Evolutionary conservation across 1,140 invertebrate species (phyloP).

Genomic region (Dendrolimus kikuchii): DNA sequence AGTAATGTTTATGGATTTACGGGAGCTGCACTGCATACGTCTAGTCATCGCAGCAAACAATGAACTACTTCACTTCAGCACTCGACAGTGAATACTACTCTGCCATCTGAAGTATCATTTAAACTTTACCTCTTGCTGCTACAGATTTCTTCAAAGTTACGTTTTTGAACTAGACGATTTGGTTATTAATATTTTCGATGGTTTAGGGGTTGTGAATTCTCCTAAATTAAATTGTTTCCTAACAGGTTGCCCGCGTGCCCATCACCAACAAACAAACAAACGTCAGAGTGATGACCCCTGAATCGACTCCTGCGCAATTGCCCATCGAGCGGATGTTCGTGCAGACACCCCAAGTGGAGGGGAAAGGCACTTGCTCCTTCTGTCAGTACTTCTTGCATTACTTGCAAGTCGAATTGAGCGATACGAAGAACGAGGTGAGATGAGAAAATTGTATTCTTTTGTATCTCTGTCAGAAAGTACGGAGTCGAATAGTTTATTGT

Average conservation of each 20-base stretch:
- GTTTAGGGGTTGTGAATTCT: background rate
- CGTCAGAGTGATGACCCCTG: slow-evolving; percentile 33
- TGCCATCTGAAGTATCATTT: too few relatives aligned
- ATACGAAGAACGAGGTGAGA: slow-evolving; percentile 76
- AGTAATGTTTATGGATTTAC: too few relatives aligned
- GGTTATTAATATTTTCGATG: background rate
- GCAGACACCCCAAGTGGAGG: slow-evolving; percentile 53
- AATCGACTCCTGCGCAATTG: slow-evolving; percentile 71
- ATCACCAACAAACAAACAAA: slow-evolving; percentile 25
- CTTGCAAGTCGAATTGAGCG: slow-evolving; percentile 81
- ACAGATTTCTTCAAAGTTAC: too few relatives aligned
- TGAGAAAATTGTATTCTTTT: background rate
- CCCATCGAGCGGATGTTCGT: slow-evolving; percentile 78
- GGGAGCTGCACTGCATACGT: too few relatives aligned
- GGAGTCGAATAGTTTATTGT: too few relatives aligned
- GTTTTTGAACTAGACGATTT: too few relatives aligned
- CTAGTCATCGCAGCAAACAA: too few relatives aligned
- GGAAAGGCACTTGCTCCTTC: slow-evolving; percentile 78
- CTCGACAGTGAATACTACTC: too few relatives aligned
- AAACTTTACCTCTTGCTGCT: too few relatives aligned
- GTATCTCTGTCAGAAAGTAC: too few relatives aligned
- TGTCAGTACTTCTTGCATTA: slow-evolving; percentile 90
- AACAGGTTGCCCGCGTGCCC: slow-evolving; percentile 19
- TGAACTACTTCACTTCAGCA: too few relatives aligned
- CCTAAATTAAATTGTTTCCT: background rate